A percentile compares a stretch with the other conserved stretches of the same genome.
Evolutionary conservation across 2,113 vertebrate species (phyloP).

Genomic region (Lamprotornis superbus): DNA sequence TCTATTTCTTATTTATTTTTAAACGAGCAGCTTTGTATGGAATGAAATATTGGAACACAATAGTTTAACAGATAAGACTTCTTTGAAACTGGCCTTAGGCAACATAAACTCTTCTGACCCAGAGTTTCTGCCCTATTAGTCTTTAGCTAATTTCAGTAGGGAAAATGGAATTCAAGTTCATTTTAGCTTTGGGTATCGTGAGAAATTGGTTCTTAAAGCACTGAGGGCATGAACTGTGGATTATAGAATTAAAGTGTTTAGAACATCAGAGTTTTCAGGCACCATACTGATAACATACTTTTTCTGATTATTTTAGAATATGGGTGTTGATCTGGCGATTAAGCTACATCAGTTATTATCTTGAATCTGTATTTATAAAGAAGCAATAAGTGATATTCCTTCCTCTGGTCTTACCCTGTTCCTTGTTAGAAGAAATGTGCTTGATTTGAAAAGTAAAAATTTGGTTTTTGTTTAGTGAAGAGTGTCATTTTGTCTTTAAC

Average conservation of each 20-base stretch:
- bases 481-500: background rate
- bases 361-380: background rate
- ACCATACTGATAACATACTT: background rate
- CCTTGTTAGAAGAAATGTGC: background rate
- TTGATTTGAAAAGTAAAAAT: background rate
- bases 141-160: slow-evolving; percentile 26
- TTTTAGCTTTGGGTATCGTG: slow-evolving; percentile 41
- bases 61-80: slow-evolving; percentile 33
- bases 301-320: background rate
- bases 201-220: slow-evolving; percentile 48
- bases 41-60: background rate
- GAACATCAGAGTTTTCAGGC: slow-evolving; percentile 16
- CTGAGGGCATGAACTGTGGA: slow-evolving; percentile 35
- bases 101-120: slow-evolving; percentile 44
- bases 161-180: slow-evolving; percentile 31
- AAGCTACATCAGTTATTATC: background rate
- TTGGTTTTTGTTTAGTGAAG: background rate
- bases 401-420: background rate
- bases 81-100: slow-evolving; percentile 35
- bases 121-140: slow-evolving; percentile 14
- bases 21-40: background rate
- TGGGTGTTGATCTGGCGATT: slow-evolving; percentile 5
- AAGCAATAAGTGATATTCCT: background rate
- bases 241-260: slow-evolving; percentile 40
- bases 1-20: background rate